Evolutionary conservation across 2,113 vertebrate species (phyloP).

Genomic region (Zosterops lateralis): DNA sequence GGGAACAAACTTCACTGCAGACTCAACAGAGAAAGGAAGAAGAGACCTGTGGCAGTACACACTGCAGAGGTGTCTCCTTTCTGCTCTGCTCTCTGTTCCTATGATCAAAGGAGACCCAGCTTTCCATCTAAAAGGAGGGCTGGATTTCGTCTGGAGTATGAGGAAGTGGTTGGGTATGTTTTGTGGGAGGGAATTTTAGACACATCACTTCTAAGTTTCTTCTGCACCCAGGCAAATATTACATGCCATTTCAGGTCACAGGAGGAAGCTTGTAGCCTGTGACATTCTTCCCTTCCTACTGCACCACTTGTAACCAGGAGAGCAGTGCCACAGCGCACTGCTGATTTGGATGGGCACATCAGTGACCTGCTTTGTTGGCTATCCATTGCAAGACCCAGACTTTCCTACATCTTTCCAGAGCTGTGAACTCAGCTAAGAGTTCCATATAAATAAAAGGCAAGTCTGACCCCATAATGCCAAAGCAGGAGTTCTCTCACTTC

Average conservation of each 20-base stretch:
- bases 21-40: not conserved
- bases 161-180: slow-evolving; percentile 43
- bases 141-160: slow-evolving; percentile 51
- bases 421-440: not conserved
- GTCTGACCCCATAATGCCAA: not conserved
- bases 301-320: not conserved
- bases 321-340: not conserved
- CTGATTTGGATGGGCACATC: not conserved
- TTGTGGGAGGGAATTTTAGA: slow-evolving; percentile 40
- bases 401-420: not conserved
- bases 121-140: slow-evolving; percentile 42
- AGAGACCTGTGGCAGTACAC: not conserved
- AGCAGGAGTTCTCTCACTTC: not conserved
- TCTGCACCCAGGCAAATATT: not conserved
- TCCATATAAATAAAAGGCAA: not conserved
- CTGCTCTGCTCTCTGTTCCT: slow-evolving; percentile 49
- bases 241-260: not conserved
- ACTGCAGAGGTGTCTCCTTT: slow-evolving; percentile 15
- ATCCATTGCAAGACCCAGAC: not conserved
- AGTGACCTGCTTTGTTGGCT: not conserved
- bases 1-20: not conserved
- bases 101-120: slow-evolving; percentile 51
- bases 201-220: not conserved
- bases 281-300: not conserved
- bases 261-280: not conserved